These are phyloP conservation scores for Merops nubicus DNA, from an alignment of 2,113 vertebrate species.

Conservation along the genomic window DNA sequence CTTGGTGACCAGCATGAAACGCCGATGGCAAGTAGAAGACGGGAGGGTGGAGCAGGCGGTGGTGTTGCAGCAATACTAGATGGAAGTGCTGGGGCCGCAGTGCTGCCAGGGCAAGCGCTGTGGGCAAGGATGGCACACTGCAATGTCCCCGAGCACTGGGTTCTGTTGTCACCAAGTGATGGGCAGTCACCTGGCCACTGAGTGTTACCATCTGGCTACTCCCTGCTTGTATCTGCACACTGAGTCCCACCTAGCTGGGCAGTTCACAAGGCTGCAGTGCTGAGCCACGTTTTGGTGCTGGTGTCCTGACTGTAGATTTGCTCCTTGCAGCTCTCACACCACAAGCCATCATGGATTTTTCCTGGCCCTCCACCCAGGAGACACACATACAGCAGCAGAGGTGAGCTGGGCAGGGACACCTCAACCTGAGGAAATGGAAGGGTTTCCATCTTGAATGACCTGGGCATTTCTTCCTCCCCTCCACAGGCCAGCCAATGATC, in stretches of 20 bases:
- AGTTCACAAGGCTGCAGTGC: accelerated
- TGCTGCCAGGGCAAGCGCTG: accelerated
- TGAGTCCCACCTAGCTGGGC: accelerated
- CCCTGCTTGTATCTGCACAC: accelerated
- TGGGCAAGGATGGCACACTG: accelerated
- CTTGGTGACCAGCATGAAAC: background rate
- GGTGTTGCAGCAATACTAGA: accelerated
- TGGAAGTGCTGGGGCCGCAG: background rate
- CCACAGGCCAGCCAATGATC: background rate
- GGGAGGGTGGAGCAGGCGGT: background rate
- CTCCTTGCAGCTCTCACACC: background rate
- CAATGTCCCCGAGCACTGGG: accelerated
- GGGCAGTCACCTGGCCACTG: background rate
- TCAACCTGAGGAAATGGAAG: background rate
- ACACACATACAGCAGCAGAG: accelerated
- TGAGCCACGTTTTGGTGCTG: background rate
- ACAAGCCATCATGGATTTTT: background rate
- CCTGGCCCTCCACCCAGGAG: background rate
- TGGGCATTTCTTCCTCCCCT: background rate
- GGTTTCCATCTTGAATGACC: background rate
- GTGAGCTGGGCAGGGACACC: background rate
- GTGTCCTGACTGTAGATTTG: background rate
- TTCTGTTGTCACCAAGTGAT: background rate
- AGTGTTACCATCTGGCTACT: background rate
- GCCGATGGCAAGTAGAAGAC: background rate